Evolutionary conservation across 2,113 vertebrate species (phyloP), one percentile per base, ranked within the genome.

Genomic region (Microtus pennsylvanicus): DNA sequence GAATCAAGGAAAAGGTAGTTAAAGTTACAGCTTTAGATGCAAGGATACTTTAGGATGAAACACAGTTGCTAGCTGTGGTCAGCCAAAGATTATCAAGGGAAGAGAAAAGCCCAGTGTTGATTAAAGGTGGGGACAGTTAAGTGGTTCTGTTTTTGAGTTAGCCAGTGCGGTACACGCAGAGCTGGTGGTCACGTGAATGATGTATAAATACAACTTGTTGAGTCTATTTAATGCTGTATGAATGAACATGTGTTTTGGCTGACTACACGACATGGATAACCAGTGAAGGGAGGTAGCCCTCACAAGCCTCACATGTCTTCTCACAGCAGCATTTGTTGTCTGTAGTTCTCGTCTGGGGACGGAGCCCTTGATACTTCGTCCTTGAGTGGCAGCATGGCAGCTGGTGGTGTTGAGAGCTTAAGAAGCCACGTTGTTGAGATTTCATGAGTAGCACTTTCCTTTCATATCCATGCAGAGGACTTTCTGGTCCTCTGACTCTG

Each of bases 91-190:
- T 88, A 96, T 90, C 10, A 80, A 61, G 22, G 50, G 55, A 52
- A 95, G 69, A 78, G 26, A 52, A 33, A 22, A 80, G 50, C 38
- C 47, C 12, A 55, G 75, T 55, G 61, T 33, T 0, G 7, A 33
- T 26, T 78, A 91, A 83, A 94, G 89, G 47, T 92, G 58, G 42
- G 65, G 9, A 7, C 76, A 78, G 63, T 87, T 95, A 94, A 88
- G 10, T 87, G 69, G 74, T 47, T 87, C 28, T 11, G 92, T 87
- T 90, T n/a, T 35, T 94, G 52, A 21, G 33, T 87, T 77, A 89
- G 61, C 65, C 67, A 65, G 0, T 47, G 55, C 26, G n/a, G 13
- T 87, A 55, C 26, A 91, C 83, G 67, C 33, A 88, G 52, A 80
- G 55, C 42, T 28, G 45, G 13, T 75, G 90, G 33, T 28, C 72